phyloP scores from a whole-genome alignment of 2,888 invertebrate species.

The Mycogona germanica region DNA sequence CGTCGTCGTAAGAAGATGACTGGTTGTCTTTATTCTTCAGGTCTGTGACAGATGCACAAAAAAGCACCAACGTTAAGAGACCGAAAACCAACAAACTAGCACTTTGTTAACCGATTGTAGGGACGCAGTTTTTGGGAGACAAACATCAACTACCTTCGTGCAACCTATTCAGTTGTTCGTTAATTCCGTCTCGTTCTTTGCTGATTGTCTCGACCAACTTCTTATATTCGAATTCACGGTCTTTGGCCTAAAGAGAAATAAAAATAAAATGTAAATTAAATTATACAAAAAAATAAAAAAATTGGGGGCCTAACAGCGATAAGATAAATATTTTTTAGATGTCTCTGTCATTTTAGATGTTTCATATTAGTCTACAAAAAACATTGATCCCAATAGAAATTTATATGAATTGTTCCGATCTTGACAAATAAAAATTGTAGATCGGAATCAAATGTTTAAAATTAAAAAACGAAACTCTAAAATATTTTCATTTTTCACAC shows the following conservation, averaged over 20 bases:
- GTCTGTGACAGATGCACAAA: constrained; percentile 24
- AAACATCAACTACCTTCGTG: constrained; percentile 48
- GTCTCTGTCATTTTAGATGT: no score
- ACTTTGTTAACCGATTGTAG: neutral
- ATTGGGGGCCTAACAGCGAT: neutral
- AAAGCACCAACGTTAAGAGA: neutral
- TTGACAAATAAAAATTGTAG: no score
- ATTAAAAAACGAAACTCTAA: no score
- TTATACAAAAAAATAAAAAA: neutral
- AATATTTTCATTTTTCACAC: no score
- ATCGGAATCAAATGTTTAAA: no score
- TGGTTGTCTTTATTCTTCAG: constrained; percentile 37
- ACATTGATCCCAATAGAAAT: no score
- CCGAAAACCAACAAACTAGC: neutral
- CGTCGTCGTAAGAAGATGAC: constrained; percentile 45
- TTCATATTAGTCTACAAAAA: no score
- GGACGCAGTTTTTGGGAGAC: neutral
- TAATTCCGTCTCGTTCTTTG: constrained; percentile 71
- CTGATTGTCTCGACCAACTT: constrained; percentile 49
- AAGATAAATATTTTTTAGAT: no score
- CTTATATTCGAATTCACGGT: constrained; percentile 59
- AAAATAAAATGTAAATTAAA: neutral
- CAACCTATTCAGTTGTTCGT: constrained; percentile 58
- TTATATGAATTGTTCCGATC: no score
- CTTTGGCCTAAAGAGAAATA: constrained; percentile 42